Base-by-base conservation (phyloP, 2,888 invertebrate genomes). In the Hyalella azteca region DNA sequence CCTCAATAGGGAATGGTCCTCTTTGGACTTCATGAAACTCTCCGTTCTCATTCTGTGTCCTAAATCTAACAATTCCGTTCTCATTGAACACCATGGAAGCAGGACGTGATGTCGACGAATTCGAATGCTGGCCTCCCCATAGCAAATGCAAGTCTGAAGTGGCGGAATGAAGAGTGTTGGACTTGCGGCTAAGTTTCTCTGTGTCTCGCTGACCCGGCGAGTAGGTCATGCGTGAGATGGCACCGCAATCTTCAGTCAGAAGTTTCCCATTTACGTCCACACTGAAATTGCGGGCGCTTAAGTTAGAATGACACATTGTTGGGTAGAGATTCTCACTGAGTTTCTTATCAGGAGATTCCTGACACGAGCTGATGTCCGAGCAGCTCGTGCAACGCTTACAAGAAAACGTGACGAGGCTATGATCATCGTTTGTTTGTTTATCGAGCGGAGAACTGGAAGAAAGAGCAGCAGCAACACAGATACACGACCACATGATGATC, bases 241-340 rank as follows among this genome's bases (percentile, higher is more conserved):
- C 73, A 36, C 80, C 73, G 2, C 80, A 79, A 26, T 83, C 83
- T 66, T 81, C 79, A 66, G 73, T 80, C 9, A 83, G 76, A 36
- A 76, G 78, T 54, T 93, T 92, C 87, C 93, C 93, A 0, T 93
- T 93, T 7, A 93, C 93, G 82, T 93, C 91, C 87, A 93, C 89
- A 0, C 94, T 93, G 87, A 94, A 95, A 73, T 94, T 95, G 85
- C 94, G 92, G 15, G 94, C 91, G 85, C 95, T 94, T 77, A 94
- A 93, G 86, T 95, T 95, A 3, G 94, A 93, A 86, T 93, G 94
- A 87, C 95, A 95, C 85, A 95, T 93, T 15, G 94, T 93, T 5
- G 95, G 95, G 87, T 94, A 95, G 85, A 93, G 92, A 7, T 94
- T 93, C 85, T 93, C 93, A 86, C 93, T 93, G 87, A 82, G 73